Evolutionary conservation across 1,140 invertebrate species (phyloP).

Genomic region (Maconellicoccus hirsutus): DNA sequence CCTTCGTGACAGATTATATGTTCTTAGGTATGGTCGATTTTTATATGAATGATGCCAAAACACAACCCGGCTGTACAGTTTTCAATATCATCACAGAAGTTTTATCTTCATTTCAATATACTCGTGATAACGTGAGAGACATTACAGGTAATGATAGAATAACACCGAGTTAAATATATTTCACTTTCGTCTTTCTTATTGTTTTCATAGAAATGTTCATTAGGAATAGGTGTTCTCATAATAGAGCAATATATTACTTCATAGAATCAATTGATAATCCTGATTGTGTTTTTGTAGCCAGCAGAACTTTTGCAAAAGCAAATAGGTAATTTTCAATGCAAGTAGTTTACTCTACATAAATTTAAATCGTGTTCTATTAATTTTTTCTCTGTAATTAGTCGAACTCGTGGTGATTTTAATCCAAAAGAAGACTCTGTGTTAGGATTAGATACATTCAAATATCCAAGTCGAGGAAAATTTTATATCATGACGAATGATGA

Average conservation of each 20-base stretch:
- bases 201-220: not conserved
- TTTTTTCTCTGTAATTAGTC: no score
- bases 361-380: no score
- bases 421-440: no score
- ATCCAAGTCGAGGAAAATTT: no score
- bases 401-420: no score
- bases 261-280: not conserved
- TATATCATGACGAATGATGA: no score
- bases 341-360: no score
- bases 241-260: not conserved
- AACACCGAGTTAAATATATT: not conserved
- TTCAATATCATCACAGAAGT: not conserved
- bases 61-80: slow-evolving; percentile 32
- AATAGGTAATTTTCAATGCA: no score
- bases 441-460: no score
- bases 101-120: not conserved
- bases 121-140: not conserved
- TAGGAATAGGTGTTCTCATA: not conserved
- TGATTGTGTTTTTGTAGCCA: not conserved
- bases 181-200: not conserved
- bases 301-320: no score
- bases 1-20: no score
- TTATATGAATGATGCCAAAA: slow-evolving; percentile 33
- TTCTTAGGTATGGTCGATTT: slow-evolving; percentile 30
- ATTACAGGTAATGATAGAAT: not conserved